Conservation (phyloP, 2,113 vertebrate genomes). For the Macrotus californicus region DNA sequence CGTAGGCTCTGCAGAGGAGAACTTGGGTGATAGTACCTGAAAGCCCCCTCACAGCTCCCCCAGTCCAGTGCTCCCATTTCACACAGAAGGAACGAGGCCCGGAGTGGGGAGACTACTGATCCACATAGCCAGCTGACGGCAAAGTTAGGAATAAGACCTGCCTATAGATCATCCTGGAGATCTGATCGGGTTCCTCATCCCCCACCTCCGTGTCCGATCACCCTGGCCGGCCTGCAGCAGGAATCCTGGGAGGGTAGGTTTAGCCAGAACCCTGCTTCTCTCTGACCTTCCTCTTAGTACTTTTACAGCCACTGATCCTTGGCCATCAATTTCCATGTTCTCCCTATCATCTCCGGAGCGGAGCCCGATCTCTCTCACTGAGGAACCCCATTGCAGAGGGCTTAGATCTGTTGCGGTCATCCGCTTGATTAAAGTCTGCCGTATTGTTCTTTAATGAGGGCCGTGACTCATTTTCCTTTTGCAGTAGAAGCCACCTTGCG, state of each 20-base stretch:
- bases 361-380: background rate
- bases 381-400: no score
- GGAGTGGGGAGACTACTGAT: background rate
- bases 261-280: no score
- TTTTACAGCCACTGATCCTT: background rate
- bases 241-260: background rate
- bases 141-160: background rate
- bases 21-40: fast-evolving
- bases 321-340: background rate
- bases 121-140: background rate
- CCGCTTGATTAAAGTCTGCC: background rate
- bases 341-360: background rate
- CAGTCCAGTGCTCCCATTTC: background rate
- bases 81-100: background rate
- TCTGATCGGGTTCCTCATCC: background rate
- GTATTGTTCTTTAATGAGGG: background rate
- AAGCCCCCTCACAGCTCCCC: background rate
- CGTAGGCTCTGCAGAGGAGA: background rate
- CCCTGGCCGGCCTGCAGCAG: background rate
- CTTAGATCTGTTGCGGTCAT: fast-evolving
- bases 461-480: background rate
- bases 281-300: background rate
- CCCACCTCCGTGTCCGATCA: background rate
- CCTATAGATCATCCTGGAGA: background rate
- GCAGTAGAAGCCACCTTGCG: background rate